A percentile compares a stretch with the other conserved stretches of the same genome.
Evolutionary conservation across 2,113 vertebrate genomes (phyloP).

Genomic region (Burhinus bistriatus): DNA sequence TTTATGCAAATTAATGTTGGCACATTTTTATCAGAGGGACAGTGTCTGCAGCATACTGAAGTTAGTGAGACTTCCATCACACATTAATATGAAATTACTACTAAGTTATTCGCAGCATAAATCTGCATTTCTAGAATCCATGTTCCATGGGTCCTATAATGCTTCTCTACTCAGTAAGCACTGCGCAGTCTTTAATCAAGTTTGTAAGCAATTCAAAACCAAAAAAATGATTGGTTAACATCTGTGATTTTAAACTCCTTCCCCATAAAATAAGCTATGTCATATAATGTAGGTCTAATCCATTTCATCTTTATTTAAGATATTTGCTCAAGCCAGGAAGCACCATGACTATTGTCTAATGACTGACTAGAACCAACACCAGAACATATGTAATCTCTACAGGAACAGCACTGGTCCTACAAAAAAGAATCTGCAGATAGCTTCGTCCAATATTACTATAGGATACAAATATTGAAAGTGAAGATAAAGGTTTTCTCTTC

Average conservation of each 20-base stretch:
- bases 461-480: neutral
- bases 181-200: neutral
- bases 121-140: neutral
- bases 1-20: neutral
- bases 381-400: neutral
- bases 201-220: neutral
- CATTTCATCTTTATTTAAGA: neutral
- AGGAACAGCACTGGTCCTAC: neutral
- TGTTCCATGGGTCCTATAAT: neutral
- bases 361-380: neutral
- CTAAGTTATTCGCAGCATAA: neutral
- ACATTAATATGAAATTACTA: neutral
- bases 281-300: neutral
- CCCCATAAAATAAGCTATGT: neutral
- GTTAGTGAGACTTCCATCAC: neutral
- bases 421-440: neutral
- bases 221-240: neutral
- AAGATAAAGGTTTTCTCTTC: neutral
- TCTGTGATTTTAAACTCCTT: neutral
- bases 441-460: neutral
- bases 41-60: neutral
- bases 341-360: accelerated
- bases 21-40: neutral
- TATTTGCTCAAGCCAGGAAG: neutral
- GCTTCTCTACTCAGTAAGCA: neutral